Base-by-base conservation (phyloP, 2,888 invertebrate genomes). In the Tenthredo mesomela region DNA sequence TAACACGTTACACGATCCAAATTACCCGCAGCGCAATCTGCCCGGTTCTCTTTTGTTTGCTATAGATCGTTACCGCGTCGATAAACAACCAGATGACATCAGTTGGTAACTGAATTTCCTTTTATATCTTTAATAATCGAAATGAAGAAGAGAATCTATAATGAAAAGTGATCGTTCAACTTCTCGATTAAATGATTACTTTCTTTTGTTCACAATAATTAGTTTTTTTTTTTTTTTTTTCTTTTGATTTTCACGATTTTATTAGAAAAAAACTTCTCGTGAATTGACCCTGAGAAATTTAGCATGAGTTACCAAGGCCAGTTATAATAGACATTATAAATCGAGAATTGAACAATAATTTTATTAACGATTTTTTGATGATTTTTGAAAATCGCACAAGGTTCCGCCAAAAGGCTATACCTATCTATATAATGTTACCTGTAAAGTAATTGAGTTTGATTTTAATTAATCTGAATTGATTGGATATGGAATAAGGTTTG, bases 11-110 rank as follows among this genome's bases (percentile, higher is more conserved):
- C 47, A n/a, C 18, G 50, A 61, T 54, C 9, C 25, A 25, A 40
- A 80, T 80, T 25, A 80, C 61, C 40, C 37, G 80, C 37, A 80
- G 80, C 80, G 80, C 80, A n/a, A 80, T 80, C 80, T 80, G 18
- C 18, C 15, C 54, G n/a, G 29, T 6, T 37, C 61, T 29, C n/a
- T 78, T 37, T 10, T 21, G 33, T 37, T 10, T 6, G 33, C 33
- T 40, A 61, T 12, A 58, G 50, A 80, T 80, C 58, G 40, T 61
- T 58, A 80, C 61, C 21, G 5, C n/a, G 77, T 77, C 33, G 77
- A 54, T 77, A 77, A 54, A 54, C 10, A 15, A 29, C 15, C 50
- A 25, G 15, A 18, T 50, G 1, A 47, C 73, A 4, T 33, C 50
- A 21, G 54, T 50, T 54, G 33, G 54, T 50, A 77, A 77, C 18